These are phyloP conservation scores for Chlorodrepanis virens DNA, from an alignment of 2,113 vertebrate genomes.

Conservation along the genomic window DNA sequence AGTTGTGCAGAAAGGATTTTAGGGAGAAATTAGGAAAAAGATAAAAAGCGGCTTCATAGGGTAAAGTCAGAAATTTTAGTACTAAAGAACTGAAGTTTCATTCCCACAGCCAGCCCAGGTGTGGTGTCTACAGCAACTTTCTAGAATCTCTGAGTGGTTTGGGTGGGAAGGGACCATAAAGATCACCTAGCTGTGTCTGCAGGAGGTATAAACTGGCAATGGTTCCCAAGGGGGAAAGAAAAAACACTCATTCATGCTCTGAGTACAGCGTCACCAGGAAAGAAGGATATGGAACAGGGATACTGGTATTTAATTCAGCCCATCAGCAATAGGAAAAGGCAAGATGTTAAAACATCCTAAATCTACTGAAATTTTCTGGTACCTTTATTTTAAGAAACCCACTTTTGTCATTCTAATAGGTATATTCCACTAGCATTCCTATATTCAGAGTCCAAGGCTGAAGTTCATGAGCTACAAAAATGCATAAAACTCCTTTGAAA, in stretches of 20 bases:
- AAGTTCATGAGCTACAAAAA: not conserved
- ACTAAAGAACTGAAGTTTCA: not conserved
- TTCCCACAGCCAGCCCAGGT: not conserved
- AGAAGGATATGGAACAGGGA: not conserved
- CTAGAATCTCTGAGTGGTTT: not conserved
- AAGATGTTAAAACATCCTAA: not conserved
- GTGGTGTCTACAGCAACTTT: rapidly evolving
- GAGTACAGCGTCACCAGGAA: not conserved
- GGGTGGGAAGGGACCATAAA: not conserved
- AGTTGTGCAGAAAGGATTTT: not conserved
- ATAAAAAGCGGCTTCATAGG: not conserved
- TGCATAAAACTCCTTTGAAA: not conserved
- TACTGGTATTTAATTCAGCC: not conserved
- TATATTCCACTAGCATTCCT: not conserved
- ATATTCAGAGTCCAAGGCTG: not conserved
- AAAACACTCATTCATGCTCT: not conserved
- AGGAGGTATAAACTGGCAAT: not conserved
- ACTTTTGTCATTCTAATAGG: not conserved
- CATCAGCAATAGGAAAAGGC: not conserved
- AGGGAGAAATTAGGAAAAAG: not conserved
- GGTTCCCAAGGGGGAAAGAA: not conserved
- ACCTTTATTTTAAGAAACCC: not conserved
- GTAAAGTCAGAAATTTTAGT: not conserved
- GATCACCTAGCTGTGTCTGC: not conserved
- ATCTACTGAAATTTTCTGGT: not conserved